Conservation (phyloP, 2,888 invertebrate genomes). For the Chalcis sispes region DNA sequence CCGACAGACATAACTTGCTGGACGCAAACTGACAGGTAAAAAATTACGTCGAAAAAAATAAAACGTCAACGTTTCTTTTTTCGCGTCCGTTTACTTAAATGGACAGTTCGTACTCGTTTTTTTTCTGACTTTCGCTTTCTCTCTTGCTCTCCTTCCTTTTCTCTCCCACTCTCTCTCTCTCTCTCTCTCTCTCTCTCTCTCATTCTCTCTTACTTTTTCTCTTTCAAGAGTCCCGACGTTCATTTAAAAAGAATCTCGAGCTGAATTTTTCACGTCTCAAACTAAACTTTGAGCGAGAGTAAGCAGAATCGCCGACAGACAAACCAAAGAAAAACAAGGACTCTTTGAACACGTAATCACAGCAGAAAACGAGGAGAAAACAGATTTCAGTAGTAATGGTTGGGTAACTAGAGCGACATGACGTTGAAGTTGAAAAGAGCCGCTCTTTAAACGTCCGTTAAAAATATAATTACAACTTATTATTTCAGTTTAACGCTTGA, state of each 20-base stretch:
- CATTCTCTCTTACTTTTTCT: neutral
- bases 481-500: too few species aligned
- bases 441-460: neutral
- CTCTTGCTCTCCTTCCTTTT: neutral
- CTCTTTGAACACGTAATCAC: conserved; percentile 33
- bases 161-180: too few species aligned
- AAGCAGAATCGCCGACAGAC: conserved; percentile 43
- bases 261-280: conserved; percentile 40
- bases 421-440: neutral
- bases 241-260: conserved; percentile 47
- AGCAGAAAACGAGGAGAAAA: conserved; percentile 32
- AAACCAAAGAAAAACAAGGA: conserved; percentile 34
- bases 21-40: conserved; percentile 37
- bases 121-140: too few species aligned
- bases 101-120: conserved; percentile 19
- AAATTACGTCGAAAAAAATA: conserved; percentile 29
- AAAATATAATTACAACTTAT: neutral
- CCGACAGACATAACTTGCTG: neutral
- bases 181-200: conserved; percentile 9
- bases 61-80: conserved; percentile 30
- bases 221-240: conserved; percentile 24
- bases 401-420: conserved; percentile 14
- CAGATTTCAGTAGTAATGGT: conserved; percentile 32
- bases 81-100: conserved; percentile 39
- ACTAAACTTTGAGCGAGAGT: conserved; percentile 32